These are phyloP conservation scores for Orthonyx spaldingii DNA, from an alignment of 2,113 vertebrate species.

Conservation along the genomic window DNA sequence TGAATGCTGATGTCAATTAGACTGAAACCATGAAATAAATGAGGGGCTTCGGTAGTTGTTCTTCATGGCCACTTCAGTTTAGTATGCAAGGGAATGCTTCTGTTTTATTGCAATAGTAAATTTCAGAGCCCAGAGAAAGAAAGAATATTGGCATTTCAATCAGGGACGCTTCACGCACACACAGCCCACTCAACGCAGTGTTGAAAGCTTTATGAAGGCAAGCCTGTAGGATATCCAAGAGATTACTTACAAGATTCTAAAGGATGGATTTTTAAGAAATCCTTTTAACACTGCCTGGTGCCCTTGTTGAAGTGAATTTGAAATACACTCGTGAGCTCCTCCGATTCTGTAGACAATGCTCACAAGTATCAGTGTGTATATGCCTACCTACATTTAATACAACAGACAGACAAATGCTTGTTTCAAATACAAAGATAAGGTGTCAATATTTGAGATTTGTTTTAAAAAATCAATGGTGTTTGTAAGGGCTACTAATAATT, in stretches of 20 bases:
- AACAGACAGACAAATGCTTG: not conserved
- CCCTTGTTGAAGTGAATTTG: constrained; percentile 46
- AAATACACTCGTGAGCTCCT: constrained; percentile 42
- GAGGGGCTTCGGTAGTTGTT: not conserved
- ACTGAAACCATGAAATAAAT: constrained; percentile 37
- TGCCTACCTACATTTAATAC: not conserved
- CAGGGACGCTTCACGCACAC: not conserved
- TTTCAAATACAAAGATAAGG: not conserved
- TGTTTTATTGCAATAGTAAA: constrained; percentile 58
- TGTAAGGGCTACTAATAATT: not conserved
- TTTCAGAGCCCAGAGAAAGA: constrained; percentile 23
- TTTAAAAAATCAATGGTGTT: not conserved
- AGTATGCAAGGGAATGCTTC: constrained; percentile 24
- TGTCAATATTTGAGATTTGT: not conserved
- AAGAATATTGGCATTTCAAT: constrained; percentile 65
- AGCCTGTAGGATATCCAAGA: constrained; percentile 52
- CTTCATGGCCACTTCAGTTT: not conserved
- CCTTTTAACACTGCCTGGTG: constrained; percentile 28
- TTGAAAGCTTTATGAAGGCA: constrained; percentile 64
- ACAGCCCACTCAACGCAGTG: not conserved
- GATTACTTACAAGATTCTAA: constrained; percentile 50
- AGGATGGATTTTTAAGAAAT: constrained; percentile 49
- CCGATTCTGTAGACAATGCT: not conserved
- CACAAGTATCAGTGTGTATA: not conserved
- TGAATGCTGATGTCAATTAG: constrained; percentile 47